A percentile compares a stretch with the other conserved stretches of the same genome.
Conservation (phyloP, 2,888 invertebrate species). For the Lycaena phlaeas region DNA sequence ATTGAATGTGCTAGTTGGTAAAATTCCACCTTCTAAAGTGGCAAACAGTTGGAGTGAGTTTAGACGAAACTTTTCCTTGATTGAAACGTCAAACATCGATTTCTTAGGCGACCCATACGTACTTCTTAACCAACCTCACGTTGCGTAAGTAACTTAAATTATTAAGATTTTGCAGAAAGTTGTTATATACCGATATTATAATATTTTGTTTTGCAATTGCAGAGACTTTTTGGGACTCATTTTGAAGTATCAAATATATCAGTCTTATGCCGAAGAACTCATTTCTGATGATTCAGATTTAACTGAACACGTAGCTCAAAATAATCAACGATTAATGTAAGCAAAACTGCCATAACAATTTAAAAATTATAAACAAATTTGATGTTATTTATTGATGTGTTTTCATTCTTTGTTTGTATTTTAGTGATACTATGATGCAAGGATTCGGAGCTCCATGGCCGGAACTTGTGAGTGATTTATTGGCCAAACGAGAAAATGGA, state of each 20-base stretch:
- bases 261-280: conserved; percentile 62
- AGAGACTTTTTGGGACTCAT: conserved; percentile 73
- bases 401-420: too few relatives aligned
- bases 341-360: conserved; percentile 19
- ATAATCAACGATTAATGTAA: conserved; percentile 54
- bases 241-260: conserved; percentile 72
- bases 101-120: conserved; percentile 66
- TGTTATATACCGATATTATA: not conserved
- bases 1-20: conserved; percentile 51
- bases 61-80: conserved; percentile 55
- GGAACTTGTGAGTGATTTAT: conserved; percentile 59
- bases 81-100: conserved; percentile 59
- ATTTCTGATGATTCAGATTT: conserved; percentile 55
- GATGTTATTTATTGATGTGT: too few relatives aligned
- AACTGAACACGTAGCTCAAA: conserved; percentile 47
- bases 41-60: conserved; percentile 65
- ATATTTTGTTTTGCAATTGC: conserved; percentile 26
- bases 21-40: conserved; percentile 40
- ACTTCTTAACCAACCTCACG: conserved; percentile 67
- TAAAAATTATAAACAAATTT: not conserved
- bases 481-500: conserved; percentile 58
- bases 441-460: conserved; percentile 59
- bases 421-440: conserved; percentile 58
- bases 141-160: conserved; percentile 46
- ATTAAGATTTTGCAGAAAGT: not conserved